Conservation (phyloP, 2,888 invertebrate genomes). For the Archaeoteleia sp. region DNA sequence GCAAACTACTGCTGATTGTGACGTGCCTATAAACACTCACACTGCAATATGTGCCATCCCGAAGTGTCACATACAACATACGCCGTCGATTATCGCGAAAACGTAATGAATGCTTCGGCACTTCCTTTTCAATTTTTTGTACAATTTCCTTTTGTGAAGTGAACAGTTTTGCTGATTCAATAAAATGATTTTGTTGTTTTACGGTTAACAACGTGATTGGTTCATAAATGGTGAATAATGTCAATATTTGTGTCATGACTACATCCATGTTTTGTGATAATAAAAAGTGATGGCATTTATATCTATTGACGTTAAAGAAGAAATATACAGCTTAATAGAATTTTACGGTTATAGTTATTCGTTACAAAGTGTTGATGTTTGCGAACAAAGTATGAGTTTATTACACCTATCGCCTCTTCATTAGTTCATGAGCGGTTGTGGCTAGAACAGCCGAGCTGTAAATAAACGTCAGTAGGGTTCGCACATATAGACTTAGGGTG, state of each 20-base stretch:
- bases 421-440: conserved; percentile 37
- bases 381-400: conserved; percentile 25
- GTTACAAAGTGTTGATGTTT: conserved; percentile 14
- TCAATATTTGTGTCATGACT: no score
- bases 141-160: not conserved
- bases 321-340: conserved; percentile 1
- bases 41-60: not conserved
- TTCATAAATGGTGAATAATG: no score
- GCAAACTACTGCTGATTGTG: conserved; percentile 23
- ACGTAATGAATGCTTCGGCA: not conserved
- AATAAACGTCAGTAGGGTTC: conserved; percentile 40
- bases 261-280: no score
- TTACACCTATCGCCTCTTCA: no score
- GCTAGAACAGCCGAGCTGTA: conserved; percentile 32
- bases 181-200: no score
- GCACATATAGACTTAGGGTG: conserved; percentile 27
- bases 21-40: conserved; percentile 7
- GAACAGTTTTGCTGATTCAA: no score
- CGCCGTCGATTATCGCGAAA: conserved; percentile 5
- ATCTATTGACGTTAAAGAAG: conserved; percentile 8
- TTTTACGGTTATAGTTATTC: conserved; percentile 11
- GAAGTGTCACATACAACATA: not conserved
- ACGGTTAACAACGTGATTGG: no score
- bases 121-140: not conserved
- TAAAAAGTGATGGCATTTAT: not conserved